Evolutionary conservation across 1,140 invertebrate species (phyloP).

Genomic region (Trinorchestia longiramus): DNA sequence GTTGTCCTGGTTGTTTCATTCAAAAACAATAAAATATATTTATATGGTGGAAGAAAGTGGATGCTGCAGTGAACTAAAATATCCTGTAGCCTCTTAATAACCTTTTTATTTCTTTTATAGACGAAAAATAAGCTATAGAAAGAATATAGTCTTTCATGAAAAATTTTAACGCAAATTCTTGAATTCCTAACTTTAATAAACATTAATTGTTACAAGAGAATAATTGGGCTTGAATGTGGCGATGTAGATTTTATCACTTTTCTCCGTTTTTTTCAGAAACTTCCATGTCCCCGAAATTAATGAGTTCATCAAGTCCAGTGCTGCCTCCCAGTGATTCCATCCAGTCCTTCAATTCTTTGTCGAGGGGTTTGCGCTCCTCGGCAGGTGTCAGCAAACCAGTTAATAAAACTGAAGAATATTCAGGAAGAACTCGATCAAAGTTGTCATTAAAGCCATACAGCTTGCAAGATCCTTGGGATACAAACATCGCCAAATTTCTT

Average conservation of each 20-base stretch:
- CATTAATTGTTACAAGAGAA: background rate
- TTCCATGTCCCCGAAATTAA: background rate
- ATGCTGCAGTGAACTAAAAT: background rate
- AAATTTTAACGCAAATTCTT: background rate
- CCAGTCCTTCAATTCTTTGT: background rate
- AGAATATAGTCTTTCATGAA: background rate
- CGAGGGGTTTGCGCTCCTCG: background rate
- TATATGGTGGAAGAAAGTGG: background rate
- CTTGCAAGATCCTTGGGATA: slow-evolving; percentile 19
- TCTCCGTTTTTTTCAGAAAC: background rate
- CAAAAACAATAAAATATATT: background rate
- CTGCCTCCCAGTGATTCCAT: background rate
- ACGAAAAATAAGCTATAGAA: too few species aligned
- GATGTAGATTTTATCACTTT: background rate
- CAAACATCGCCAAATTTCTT: background rate
- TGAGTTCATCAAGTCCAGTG: background rate
- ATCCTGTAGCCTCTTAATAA: too few species aligned
- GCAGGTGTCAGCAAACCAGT: background rate
- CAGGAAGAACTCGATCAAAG: background rate
- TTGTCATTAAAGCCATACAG: background rate
- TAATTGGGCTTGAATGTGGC: background rate
- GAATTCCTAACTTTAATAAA: background rate
- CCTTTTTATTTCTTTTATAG: background rate
- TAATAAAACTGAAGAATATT: background rate
- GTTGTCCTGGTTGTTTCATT: background rate